Evolutionary conservation across 1,140 invertebrate genomes (phyloP), one percentile per base, ranked within the genome.

Genomic region (Patella vulgata): DNA sequence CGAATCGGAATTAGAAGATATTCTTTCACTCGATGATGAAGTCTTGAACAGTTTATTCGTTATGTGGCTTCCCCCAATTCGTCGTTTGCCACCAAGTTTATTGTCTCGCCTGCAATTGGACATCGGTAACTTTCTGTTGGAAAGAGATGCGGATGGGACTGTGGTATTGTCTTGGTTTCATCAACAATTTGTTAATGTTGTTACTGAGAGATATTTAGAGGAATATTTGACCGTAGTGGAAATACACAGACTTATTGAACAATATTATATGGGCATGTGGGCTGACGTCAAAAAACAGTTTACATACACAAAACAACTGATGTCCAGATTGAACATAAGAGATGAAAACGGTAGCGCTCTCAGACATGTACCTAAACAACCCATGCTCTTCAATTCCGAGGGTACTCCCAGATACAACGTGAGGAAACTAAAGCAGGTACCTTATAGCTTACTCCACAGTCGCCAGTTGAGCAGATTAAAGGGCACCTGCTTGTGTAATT

Each of bases 201-300:
- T 71, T 0, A 44, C 90, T 46, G 93, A 96, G 81, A 85, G 95
- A 43, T 99, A 98, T 83, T 96, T 98, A 79, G 94, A 93, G 77
- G 95, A 97, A 77, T 91, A 94, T 88, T 93, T 94, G 75, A 92
- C 94, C 89, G 91, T 92, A 0, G 91, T 91, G 76, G 95, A 96
- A 80, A 95, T 98, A 80, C 95, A 98, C 81, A 96, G 94, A 1
- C 93, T 92, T 85, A 96, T 98, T 66, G 95, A 96, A 3, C 96
- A 99, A 85, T 98, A 98, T 82, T 99, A 95, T 80, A 84, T 97
- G 12, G 96, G 96, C 3, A 96, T 94, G 63, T 97, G 94, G 94
- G 95, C 94, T 3, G 89, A 87, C 48, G 91, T 92, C 0, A 92
- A 93, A 0, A 97, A 98, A 76, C 95, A 88, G 1, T 98, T 97